These are phyloP conservation scores for Drosophila neotestacea DNA, from an alignment of 2,888 invertebrate species.

Conservation along the genomic window DNA sequence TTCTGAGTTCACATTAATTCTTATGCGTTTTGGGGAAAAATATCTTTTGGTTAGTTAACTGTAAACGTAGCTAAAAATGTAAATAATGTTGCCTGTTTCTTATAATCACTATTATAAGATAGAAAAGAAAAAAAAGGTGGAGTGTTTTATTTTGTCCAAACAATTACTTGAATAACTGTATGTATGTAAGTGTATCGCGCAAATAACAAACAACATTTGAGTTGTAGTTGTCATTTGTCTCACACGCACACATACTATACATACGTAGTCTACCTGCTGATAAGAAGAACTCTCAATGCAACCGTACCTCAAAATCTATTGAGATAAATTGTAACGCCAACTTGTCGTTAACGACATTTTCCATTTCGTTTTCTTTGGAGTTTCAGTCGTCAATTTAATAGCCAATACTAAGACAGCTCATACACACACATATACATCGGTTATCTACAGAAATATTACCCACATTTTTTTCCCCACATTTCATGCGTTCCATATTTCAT, in stretches of 20 bases:
- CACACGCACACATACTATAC: slow-evolving; percentile 16
- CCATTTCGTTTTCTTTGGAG: slow-evolving; percentile 56
- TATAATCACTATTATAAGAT: too few relatives aligned
- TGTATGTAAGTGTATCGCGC: slow-evolving; percentile 48
- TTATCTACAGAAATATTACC: slow-evolving; percentile 70
- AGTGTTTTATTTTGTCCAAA: not conserved
- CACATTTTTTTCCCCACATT: slow-evolving; percentile 66
- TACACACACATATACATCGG: slow-evolving; percentile 25
- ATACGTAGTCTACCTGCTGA: slow-evolving; percentile 53
- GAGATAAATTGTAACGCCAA: slow-evolving; percentile 71
- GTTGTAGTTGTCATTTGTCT: slow-evolving; percentile 57
- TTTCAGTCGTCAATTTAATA: slow-evolving; percentile 55
- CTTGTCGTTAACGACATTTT: slow-evolving; percentile 31
- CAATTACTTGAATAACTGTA: slow-evolving; percentile 11
- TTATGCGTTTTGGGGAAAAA: too few relatives aligned
- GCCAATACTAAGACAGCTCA: slow-evolving; percentile 63
- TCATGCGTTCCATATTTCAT: slow-evolving; percentile 77
- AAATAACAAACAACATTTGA: slow-evolving; percentile 64
- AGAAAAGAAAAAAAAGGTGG: too few relatives aligned
- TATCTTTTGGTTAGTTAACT: too few relatives aligned
- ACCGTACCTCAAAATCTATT: slow-evolving; percentile 56
- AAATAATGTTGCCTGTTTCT: too few relatives aligned
- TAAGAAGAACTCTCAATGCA: slow-evolving; percentile 47
- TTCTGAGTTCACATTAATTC: too few relatives aligned
- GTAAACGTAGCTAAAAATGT: too few relatives aligned